Conservation (phyloP, 2,113 vertebrate genomes). For the Halichoeres trimaculatus region DNA sequence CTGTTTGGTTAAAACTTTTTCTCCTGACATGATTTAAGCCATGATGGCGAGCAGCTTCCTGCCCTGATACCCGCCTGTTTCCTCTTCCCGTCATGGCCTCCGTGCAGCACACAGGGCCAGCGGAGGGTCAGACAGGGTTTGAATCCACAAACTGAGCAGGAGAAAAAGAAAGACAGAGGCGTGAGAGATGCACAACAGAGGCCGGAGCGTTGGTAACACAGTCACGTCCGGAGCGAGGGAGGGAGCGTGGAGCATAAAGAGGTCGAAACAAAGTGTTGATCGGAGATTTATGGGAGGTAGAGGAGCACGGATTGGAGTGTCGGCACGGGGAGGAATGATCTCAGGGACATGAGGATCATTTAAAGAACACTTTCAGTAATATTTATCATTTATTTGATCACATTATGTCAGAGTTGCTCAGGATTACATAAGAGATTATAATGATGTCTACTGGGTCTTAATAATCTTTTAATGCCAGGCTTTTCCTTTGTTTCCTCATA, state of each 20-base stretch:
- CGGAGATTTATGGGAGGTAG: neutral
- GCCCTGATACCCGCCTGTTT: slow-evolving; percentile 72
- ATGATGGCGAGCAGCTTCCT: slow-evolving; percentile 56
- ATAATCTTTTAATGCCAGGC: too few relatives aligned
- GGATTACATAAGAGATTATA: too few relatives aligned
- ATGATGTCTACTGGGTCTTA: too few relatives aligned
- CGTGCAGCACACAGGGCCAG: slow-evolving; percentile 38
- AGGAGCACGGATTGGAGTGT: neutral
- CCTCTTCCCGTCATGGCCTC: slow-evolving; percentile 77
- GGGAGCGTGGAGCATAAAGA: slow-evolving; percentile 49
- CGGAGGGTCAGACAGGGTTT: slow-evolving; percentile 71
- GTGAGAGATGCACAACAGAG: slow-evolving; percentile 64
- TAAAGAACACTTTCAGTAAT: too few relatives aligned
- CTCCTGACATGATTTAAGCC: neutral
- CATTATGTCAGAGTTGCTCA: too few relatives aligned
- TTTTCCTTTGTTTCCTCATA: too few relatives aligned
- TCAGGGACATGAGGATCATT: neutral
- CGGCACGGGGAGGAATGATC: neutral
- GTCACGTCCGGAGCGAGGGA: slow-evolving; percentile 70
- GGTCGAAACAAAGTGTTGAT: slow-evolving; percentile 34
- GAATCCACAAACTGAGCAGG: slow-evolving; percentile 63
- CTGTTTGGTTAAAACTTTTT: too few relatives aligned
- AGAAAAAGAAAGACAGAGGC: slow-evolving; percentile 56
- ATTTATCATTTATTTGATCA: too few relatives aligned
- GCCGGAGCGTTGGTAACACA: slow-evolving; percentile 71